phyloP scores from a whole-genome alignment of 2,797 vertebrate genomes.

The Mustela erminea region DNA sequence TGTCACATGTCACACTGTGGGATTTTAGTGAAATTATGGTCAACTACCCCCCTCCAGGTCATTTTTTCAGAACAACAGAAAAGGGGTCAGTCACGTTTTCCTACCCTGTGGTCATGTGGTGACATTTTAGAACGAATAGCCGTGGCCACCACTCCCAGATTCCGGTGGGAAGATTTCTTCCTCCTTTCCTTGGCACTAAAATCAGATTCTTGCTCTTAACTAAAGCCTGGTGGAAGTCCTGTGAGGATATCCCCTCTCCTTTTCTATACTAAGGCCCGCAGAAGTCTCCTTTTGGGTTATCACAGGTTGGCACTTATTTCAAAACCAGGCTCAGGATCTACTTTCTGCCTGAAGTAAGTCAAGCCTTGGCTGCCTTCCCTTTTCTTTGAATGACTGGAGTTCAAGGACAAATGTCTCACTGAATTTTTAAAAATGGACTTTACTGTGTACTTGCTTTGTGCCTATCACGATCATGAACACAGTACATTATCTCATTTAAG shows the following conservation, averaged over 20 bases:
- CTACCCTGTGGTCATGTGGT: neutral
- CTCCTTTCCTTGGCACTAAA: neutral
- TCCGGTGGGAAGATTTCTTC: neutral
- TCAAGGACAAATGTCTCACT: neutral
- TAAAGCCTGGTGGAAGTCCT: neutral
- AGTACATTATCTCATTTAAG: neutral
- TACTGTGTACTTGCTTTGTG: neutral
- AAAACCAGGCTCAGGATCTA: conserved; percentile 23
- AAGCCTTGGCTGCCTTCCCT: neutral
- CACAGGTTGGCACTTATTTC: neutral
- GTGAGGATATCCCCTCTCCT: neutral
- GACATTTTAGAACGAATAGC: conserved; percentile 18
- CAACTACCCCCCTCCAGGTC: neutral
- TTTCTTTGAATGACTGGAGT: neutral
- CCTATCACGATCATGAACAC: neutral
- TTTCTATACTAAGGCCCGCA: neutral
- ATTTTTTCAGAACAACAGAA: neutral
- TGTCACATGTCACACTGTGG: neutral
- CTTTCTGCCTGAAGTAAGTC: conserved; percentile 10
- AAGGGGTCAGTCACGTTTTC: neutral
- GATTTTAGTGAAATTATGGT: conserved; percentile 8
- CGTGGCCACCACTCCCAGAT: neutral
- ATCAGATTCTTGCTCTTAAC: neutral
- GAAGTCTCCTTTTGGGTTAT: neutral
- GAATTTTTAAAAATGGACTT: neutral